Evolutionary conservation across 2,797 vertebrate genomes (phyloP), one percentile per base, ranked within the genome.

Genomic region (Bovichtus diacanthus): DNA sequence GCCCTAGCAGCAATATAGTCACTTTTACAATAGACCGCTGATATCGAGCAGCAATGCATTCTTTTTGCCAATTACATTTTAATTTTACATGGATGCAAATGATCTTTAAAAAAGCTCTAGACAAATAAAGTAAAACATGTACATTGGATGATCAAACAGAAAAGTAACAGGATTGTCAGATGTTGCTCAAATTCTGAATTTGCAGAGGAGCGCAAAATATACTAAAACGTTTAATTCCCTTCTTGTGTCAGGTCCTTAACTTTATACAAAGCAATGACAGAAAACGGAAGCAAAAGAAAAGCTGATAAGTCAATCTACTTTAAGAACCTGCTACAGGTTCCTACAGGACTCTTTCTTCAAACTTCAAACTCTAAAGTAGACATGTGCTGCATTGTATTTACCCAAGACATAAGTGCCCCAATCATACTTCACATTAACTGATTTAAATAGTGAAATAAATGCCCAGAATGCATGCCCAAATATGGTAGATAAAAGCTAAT

Each of bases 391-490:
- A 59, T 54, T 64, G 9, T 63, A 12, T 88, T 62, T 46, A 74
- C 46, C 63, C 53, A 77, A 70, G 34, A 65, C n/a, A 47, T 23
- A 76, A 70, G 75, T 67, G 68, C 41, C 64, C 51, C 34, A 38
- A 80, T 80, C 54, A 87, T 62, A 76, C 31, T 60, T 78, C 29
- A 68, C 44, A 60, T 83, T n/a, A 61, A 76, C 36, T 23, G n/a
- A 68, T 78, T 85, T 4, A 75, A 68, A 74, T 60, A 74, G 51
- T 69, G 31, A 78, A 69, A 81, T 61, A 86, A 94, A 94, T 90
- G 92, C 87, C 90, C 87, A 74, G 44, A 53, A 85, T 76, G 84
- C 47, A 84, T 85, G 71, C 74, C 81, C 66, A 82, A 71, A 81
- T 62, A 56, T 86, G 39, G 27, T 84, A 79, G 41, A 74, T 49